phyloP scores from a whole-genome alignment of 1,140 invertebrate genomes.

The Zaprionus tsacasi region DNA sequence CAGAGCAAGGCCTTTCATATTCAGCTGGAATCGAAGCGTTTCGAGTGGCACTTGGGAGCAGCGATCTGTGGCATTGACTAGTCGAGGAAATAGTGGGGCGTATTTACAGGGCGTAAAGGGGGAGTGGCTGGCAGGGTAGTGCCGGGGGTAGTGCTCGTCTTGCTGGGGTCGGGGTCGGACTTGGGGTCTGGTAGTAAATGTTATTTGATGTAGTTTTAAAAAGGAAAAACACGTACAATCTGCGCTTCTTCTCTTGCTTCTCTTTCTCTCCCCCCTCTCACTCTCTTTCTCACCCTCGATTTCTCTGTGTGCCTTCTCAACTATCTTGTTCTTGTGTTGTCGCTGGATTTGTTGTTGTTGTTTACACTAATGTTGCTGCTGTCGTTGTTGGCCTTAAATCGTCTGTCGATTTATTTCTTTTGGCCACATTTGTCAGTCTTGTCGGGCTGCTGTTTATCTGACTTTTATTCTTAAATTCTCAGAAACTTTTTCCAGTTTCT shows the following conservation, averaged over 20 bases:
- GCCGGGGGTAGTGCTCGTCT: background rate
- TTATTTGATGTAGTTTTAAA: conserved; percentile 70
- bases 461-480: conserved; percentile 23
- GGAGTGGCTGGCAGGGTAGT: background rate
- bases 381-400: conserved; percentile 17
- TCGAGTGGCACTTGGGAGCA: conserved; percentile 59
- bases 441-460: conserved; percentile 27
- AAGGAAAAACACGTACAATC: conserved; percentile 65
- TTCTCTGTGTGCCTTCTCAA: conserved; percentile 11
- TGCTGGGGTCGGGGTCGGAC: conserved; percentile 4
- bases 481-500: conserved; percentile 32
- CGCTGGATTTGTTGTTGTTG: conserved; percentile 6
- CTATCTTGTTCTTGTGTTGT: conserved; percentile 38
- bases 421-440: conserved; percentile 35
- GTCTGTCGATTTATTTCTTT: conserved; percentile 62
- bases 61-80: conserved; percentile 61
- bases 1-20: conserved; percentile 41
- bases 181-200: conserved; percentile 50
- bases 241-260: conserved; percentile 24
- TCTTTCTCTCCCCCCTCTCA: background rate
- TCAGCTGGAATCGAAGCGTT: conserved; percentile 66
- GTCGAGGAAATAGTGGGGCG: conserved; percentile 25
- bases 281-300: background rate
- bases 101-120: conserved; percentile 6
- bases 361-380: conserved; percentile 1